Evolutionary conservation across 2,113 vertebrate species (phyloP).

Genomic region (Tenebrosternarchus preto): DNA sequence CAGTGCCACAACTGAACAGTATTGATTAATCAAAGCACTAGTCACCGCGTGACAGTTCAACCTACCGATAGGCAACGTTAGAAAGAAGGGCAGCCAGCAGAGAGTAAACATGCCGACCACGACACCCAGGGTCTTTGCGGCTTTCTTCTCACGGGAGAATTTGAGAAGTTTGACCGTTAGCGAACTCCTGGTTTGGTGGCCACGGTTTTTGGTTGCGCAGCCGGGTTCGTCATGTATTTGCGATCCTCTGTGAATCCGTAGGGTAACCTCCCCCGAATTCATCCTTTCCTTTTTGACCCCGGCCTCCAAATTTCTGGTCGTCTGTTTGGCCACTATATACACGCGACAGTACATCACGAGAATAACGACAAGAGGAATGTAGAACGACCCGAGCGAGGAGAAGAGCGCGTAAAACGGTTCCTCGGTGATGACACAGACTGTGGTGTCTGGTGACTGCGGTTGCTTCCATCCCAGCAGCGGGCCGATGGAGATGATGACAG

Average conservation of each 20-base stretch:
- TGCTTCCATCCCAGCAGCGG: conserved; percentile 96
- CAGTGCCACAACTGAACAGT: too few species aligned
- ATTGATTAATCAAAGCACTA: too few species aligned
- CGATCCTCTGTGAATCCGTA: too few species aligned
- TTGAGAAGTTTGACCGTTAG: conserved; percentile 74
- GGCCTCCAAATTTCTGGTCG: conserved; percentile 66
- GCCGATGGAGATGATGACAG: conserved; percentile 87
- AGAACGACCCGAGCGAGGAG: conserved; percentile 93
- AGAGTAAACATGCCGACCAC: conserved; percentile 94
- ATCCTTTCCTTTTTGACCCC: too few species aligned
- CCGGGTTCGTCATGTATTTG: too few species aligned
- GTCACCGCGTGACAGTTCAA: not conserved
- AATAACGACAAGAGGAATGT: conserved; percentile 88
- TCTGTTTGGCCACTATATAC: conserved; percentile 85
- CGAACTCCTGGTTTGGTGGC: too few species aligned
- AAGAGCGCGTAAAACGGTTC: conserved; percentile 91
- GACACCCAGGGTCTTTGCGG: conserved; percentile 92
- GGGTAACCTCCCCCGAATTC: too few species aligned
- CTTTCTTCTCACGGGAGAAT: conserved; percentile 93
- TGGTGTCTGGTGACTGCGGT: conserved; percentile 86
- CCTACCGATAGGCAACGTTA: conserved; percentile 91
- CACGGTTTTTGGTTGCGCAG: too few species aligned
- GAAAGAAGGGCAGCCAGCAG: conserved; percentile 97
- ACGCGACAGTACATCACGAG: conserved; percentile 94
- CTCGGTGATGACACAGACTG: conserved; percentile 87